Base-by-base conservation (phyloP, 2,888 invertebrate genomes). In the Eupeodes luniger region DNA sequence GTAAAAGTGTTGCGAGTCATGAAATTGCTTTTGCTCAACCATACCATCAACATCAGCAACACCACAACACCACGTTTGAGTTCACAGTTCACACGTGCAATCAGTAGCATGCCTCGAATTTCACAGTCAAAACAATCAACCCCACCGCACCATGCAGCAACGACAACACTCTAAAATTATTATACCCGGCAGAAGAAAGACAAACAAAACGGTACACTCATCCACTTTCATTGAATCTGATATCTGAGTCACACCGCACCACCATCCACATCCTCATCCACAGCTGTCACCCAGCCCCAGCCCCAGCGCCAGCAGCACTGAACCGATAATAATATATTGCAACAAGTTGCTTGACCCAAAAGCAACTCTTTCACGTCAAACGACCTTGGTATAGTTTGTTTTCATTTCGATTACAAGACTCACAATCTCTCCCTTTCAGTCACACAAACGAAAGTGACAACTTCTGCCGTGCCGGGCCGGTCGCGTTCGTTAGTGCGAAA, bases 391-490 rank as follows among this genome's bases (percentile, higher is more conserved):
- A 36, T 57, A 19, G 57, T 70, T 62, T 70, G 27, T 53, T 66
- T 66, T 47, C 34, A 7, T 72, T 70, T 72, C 34, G 40, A 14
- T 34, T 66, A 14, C 40, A 40, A 27, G 27, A 61, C 40, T 76
- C 51, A 19, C 5, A 3, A 36, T 66, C 66, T 47, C 47, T 9
- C 72, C 66, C 19, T 55, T 72, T 79, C 78, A 69, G 86, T 84
- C 89, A 85, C 81, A 82, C 78, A 90, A 90, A 90, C 76, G 90
- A 84, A 91, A 90, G 70, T 62, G 74, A 70, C 3, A 36, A 27
- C 62, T 59, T 59, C 9, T 59, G 9, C n/a, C 27, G 49, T 61
- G 59, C n/a, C 27, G 27, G 27, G 59, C 12, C 27, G 27, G 27
- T 27, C 2, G 27, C 27, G 2, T 27, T 27, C 27, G 3, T 27